Evolutionary conservation across 2,797 vertebrate genomes (phyloP).

Genomic region (Spinus olivaceus): DNA sequence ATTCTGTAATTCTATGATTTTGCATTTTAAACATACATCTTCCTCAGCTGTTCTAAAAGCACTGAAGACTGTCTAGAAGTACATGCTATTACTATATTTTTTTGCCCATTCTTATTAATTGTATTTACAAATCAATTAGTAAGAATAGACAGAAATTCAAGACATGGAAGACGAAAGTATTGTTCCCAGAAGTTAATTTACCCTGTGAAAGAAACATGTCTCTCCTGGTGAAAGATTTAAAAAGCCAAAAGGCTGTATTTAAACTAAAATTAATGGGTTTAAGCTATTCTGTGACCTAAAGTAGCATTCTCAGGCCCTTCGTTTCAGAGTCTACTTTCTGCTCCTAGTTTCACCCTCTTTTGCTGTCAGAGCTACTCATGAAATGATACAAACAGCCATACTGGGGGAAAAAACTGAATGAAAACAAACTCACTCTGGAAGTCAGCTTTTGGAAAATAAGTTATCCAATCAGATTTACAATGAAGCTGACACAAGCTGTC

Average conservation of each 20-base stretch:
- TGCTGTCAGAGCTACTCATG: background rate
- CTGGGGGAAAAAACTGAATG: background rate
- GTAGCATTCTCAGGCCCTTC: background rate
- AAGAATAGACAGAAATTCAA: background rate
- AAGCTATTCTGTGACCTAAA: background rate
- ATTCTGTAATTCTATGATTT: background rate
- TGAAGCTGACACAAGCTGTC: background rate
- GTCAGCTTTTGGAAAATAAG: background rate
- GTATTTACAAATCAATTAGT: background rate
- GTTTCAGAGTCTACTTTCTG: background rate
- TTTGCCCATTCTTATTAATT: background rate
- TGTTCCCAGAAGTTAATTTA: background rate
- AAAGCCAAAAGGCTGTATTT: background rate
- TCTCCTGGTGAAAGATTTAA: background rate
- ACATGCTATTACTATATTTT: background rate
- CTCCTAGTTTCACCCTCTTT: background rate
- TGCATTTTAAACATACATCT: background rate
- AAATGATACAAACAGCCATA: fast-evolving
- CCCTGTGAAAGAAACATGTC: background rate
- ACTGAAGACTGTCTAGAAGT: background rate
- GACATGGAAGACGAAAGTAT: background rate
- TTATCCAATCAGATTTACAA: background rate
- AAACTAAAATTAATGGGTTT: background rate
- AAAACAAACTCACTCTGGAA: background rate
- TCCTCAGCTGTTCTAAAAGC: background rate